Evolutionary conservation across 1,140 invertebrate genomes (phyloP), one percentile per base, ranked within the genome.

Genomic region (Micrasema longulum): DNA sequence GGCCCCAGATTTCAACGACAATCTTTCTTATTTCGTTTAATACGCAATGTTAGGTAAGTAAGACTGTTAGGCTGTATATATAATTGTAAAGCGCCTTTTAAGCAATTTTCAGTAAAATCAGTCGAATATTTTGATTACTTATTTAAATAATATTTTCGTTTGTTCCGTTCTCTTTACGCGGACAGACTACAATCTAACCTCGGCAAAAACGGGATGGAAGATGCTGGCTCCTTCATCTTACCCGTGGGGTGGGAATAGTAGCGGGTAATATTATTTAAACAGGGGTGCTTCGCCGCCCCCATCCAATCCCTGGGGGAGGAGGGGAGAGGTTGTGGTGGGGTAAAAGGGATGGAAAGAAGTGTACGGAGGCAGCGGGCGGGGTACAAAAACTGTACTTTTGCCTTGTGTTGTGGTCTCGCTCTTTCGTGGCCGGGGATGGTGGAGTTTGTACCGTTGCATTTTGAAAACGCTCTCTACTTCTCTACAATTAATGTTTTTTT

Each of bases 361-460:
- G n/a, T n/a, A n/a, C n/a, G n/a, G n/a, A n/a, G n/a, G n/a, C n/a
- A 67, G n/a, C n/a, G 73, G 66, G 67, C 62, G 57, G 60, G 65
- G 71, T 66, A 72, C 74, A 67, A 76, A 76, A 72, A 75, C 66
- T 72, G 45, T 72, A 72, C 69, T 72, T 72, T 72, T 67, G 73
- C 16, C 26, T 45, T 36, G 66, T 75, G 67, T 31, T 76, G 74
- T 50, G 74, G 74, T 76, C 74, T 69, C 68, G 62, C 70, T 76
- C 74, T 35, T 57, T 62, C 66, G 66, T 63, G 64, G 47, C 35
- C 23, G 16, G 45, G 41, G 14, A 22, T 26, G 23, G 14, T 43
- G 3, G 22, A 18, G n/a, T n/a, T n/a, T n/a, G n/a, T n/a, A n/a
- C n/a, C n/a, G n/a, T n/a, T n/a, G n/a, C n/a, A n/a, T n/a, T n/a